Percentiles rank a stretch among this genome's conserved stretches.
These are phyloP conservation scores for Clanis bilineata DNA, from an alignment of 2,888 invertebrate genomes.

Conservation along the genomic window DNA sequence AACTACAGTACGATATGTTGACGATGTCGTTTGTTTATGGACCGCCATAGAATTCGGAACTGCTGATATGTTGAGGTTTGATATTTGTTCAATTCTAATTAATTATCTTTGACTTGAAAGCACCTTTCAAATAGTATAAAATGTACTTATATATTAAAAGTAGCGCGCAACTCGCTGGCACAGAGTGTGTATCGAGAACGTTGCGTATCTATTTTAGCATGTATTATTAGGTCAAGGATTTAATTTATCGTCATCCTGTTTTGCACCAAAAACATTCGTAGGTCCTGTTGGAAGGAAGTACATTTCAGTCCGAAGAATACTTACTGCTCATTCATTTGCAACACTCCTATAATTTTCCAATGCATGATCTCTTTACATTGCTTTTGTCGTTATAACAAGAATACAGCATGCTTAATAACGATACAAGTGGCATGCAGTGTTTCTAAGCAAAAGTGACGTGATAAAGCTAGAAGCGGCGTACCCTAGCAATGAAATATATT, in stretches of 20 bases:
- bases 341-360: background rate
- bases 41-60: constrained; percentile 3
- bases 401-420: background rate
- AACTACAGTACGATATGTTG: constrained; percentile 3
- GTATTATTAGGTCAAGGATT: constrained; percentile 77
- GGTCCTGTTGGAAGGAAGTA: background rate
- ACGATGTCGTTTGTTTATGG: background rate
- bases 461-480: no score
- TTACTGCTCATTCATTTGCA: background rate
- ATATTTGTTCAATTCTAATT: background rate
- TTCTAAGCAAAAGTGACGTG: background rate
- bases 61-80: background rate
- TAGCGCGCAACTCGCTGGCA: constrained; percentile 61
- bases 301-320: background rate
- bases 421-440: no score
- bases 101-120: background rate
- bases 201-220: constrained; percentile 74
- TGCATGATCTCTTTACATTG: background rate
- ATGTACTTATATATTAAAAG: constrained; percentile 44
- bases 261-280: constrained; percentile 9
- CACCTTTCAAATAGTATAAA: constrained; percentile 30
- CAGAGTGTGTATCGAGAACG: constrained; percentile 65
- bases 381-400: background rate
- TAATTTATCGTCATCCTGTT: constrained; percentile 26
- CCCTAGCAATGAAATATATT: no score